Evolutionary conservation across 1,140 invertebrate species (phyloP).

Genomic region (Calliphora vicina): DNA sequence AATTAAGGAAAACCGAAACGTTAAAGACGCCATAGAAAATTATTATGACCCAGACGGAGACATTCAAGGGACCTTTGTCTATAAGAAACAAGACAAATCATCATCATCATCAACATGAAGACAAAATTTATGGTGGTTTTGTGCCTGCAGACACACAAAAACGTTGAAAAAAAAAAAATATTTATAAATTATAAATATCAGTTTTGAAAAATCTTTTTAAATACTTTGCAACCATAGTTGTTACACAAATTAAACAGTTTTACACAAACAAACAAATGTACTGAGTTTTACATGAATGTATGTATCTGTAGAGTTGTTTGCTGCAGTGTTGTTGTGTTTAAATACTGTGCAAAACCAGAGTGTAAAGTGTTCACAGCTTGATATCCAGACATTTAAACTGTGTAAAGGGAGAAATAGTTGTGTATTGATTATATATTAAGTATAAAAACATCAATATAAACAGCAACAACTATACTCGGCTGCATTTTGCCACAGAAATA

Average conservation of each 20-base stretch:
- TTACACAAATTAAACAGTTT: neutral
- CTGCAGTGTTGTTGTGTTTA: neutral
- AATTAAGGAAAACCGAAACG: neutral
- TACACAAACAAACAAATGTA: neutral
- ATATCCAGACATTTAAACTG: constrained; percentile 3
- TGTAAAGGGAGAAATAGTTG: neutral
- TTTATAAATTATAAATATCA: neutral
- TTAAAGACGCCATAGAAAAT: neutral
- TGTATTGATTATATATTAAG: no score
- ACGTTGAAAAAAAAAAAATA: neutral
- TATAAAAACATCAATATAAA: no score
- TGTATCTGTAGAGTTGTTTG: neutral
- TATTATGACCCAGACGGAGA: neutral
- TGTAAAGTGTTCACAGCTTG: constrained; percentile 35
- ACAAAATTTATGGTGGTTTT: neutral
- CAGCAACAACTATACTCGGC: no score
- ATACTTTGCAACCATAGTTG: no score
- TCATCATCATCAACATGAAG: neutral
- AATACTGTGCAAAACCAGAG: neutral
- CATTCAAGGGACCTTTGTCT: neutral
- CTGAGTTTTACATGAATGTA: neutral
- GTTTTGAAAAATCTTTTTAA: neutral
- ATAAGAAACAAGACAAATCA: neutral
- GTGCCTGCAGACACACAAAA: neutral
- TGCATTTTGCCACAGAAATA: neutral